These are phyloP conservation scores for Ferrisia virgata DNA, from an alignment of 2,888 invertebrate species.

Conservation along the genomic window DNA sequence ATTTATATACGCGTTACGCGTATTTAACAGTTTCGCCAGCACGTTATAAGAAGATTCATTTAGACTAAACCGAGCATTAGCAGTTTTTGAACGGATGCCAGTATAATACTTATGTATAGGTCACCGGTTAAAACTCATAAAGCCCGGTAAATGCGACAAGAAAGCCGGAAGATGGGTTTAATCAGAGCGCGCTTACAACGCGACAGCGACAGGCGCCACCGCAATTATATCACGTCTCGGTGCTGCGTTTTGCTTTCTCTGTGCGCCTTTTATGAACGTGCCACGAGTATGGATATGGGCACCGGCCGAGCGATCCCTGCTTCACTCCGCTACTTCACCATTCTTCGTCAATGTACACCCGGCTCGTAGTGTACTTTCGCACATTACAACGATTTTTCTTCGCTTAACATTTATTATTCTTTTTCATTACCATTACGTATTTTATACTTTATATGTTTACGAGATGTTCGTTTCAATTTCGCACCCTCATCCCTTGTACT, in stretches of 20 bases:
- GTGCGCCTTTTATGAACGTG: neutral
- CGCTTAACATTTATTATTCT: neutral
- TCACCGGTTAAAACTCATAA: conserved; percentile 16
- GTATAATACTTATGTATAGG: neutral
- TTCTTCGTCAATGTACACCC: neutral
- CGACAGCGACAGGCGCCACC: conserved; percentile 20
- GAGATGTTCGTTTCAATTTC: no score
- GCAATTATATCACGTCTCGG: conserved; percentile 20
- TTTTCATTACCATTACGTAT: neutral
- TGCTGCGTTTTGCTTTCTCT: neutral
- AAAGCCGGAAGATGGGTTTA: conserved; percentile 7
- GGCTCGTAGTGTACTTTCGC: neutral
- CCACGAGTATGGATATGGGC: neutral
- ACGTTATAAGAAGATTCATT: conserved; percentile 7
- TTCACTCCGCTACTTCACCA: neutral
- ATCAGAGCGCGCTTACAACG: neutral
- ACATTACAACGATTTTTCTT: neutral
- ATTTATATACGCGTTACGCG: neutral
- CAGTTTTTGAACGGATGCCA: conserved; percentile 18
- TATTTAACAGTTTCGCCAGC: neutral
- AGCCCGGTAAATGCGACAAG: conserved; percentile 20
- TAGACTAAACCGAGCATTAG: conserved; percentile 1
- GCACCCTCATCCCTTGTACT: no score
- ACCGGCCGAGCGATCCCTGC: neutral
- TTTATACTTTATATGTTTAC: no score